Base-by-base conservation (phyloP, 2,113 vertebrate species). In the Colaptes auratus region DNA sequence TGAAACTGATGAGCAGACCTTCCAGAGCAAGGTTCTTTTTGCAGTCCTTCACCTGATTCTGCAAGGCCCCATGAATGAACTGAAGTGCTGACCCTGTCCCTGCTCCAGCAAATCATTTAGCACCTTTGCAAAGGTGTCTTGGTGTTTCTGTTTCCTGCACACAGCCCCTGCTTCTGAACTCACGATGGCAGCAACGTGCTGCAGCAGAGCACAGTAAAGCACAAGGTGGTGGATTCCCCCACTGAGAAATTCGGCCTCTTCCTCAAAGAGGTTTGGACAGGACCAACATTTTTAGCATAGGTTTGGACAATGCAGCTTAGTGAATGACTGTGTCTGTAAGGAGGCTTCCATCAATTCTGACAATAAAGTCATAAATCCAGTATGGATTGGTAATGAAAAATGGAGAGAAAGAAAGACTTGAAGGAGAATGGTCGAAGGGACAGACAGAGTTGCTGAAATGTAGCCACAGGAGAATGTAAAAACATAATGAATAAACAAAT, bases 171-270 rank as follows among this genome's bases (percentile, higher is more conserved):
- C 1, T 31, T 63, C 61, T 12, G 71, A 75, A 70, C 97, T 96
- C 93, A 90, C 3, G 97, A 50, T 95, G 97, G 97, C 96, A 96
- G 93, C 88, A 90, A 17, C 1, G 91, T 9, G 58, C 89, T 53
- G 83, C 9, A 31, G 69, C 58, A 59, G 14, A 88, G 73, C 53
- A 1, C 23, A 8, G 35, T 0, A 3, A 15, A 27, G 30, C 12
- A 4, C 15, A 1, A 18, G 35, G 46, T 9, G 25, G 15, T 30
- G 39, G 10, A 36, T 89, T 58, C 53, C 24, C 59, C 16, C 42
- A 12, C 12, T 4, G 7, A 48, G 56, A 67, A 69, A 71, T 63
- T 23, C 78, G 33, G 9, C 25, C 5, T 84, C 27, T 59, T 60
- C 46, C 78, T 30, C 19, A 5, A 19, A 56, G 42, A 44, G 42